Conservation (phyloP, 2,797 vertebrate genomes). For the Danio kyathit region DNA sequence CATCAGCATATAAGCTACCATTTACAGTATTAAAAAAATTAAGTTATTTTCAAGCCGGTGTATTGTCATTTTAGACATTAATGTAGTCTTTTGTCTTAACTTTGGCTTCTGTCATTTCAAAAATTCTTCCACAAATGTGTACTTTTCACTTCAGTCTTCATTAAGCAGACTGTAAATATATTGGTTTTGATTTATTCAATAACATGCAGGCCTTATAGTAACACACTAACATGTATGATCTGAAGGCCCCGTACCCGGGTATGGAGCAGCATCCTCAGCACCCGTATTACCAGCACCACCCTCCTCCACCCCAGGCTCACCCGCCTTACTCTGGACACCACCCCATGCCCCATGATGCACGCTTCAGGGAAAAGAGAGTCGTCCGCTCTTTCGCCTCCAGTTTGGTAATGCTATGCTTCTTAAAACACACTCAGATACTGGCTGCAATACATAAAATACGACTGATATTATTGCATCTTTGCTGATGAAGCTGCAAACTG, state of each 20-base stretch:
- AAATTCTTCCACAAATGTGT: too few species aligned
- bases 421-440: background rate
- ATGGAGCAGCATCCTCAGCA: slow-evolving; percentile 91
- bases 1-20: too few species aligned
- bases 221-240: too few species aligned
- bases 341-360: slow-evolving; percentile 88
- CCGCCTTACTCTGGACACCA: slow-evolving; percentile 93
- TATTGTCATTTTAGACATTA: background rate
- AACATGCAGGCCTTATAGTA: too few species aligned
- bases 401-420: slow-evolving; percentile 68
- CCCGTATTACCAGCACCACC: slow-evolving; percentile 95
- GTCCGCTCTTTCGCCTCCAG: slow-evolving; percentile 76
- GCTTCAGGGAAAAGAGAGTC: slow-evolving; percentile 92
- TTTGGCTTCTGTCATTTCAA: too few species aligned
- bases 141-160: too few species aligned
- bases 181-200: too few species aligned
- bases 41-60: too few species aligned
- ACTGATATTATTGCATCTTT: background rate
- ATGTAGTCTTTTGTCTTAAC: background rate
- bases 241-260: slow-evolving; percentile 89
- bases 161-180: too few species aligned
- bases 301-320: slow-evolving; percentile 91
- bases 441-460: background rate
- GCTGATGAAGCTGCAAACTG: too few species aligned
- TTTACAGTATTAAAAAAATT: too few species aligned